These are phyloP conservation scores for Chloroceryle aenea DNA, from an alignment of 2,113 vertebrate genomes.

Conservation along the genomic window DNA sequence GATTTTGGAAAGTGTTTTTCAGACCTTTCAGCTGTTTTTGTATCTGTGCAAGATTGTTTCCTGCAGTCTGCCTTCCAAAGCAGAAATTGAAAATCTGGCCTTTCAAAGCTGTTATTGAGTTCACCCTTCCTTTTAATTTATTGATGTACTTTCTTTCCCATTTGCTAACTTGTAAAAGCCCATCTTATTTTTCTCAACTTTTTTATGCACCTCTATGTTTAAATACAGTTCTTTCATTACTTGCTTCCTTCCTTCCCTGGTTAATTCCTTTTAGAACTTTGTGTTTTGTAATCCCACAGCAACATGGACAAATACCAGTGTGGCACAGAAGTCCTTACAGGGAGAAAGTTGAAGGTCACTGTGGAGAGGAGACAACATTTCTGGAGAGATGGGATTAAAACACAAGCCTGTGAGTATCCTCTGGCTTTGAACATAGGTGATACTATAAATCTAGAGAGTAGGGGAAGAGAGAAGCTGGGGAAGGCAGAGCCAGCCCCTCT, in stretches of 20 bases:
- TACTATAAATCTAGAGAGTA: background rate
- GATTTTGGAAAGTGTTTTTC: background rate
- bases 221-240: background rate
- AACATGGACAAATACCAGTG: background rate
- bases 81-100: background rate
- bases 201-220: background rate
- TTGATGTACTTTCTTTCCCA: background rate
- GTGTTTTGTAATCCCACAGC: background rate
- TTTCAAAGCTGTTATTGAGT: background rate
- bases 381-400: background rate
- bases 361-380: background rate
- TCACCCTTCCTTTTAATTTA: background rate
- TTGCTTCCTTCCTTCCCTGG: background rate
- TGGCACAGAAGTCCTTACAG: background rate
- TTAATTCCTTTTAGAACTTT: background rate
- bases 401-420: background rate
- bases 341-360: background rate
- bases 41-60: background rate
- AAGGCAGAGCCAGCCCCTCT: background rate
- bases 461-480: background rate
- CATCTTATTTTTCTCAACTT: background rate
- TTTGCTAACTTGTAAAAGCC: background rate
- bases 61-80: background rate
- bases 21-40: constrained; percentile 13
- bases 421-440: background rate